Base-by-base conservation (phyloP, 2,797 vertebrate species). In the Megaceryle alcyon region DNA sequence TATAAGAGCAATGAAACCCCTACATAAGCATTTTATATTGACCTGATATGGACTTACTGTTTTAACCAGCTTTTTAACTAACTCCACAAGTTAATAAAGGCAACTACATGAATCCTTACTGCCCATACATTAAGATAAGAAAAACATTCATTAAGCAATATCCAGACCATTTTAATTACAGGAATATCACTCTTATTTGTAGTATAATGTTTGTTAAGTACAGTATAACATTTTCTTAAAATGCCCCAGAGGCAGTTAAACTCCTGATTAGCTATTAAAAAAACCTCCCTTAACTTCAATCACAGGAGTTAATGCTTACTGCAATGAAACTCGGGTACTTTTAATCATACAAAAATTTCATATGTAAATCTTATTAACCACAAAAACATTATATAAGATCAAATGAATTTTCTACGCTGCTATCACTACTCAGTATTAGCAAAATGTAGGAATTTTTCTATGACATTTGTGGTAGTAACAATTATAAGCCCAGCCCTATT, bases 181-280 rank as follows among this genome's bases (percentile, higher is more conserved):
- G 95, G 96, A 95, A 96, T 97, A 97, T 97, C 96, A 97, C 96
- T 97, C 97, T 97, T 96, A 96, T 96, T 97, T 96, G 94, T 94
- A 97, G 93, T 94, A 96, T 96, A 95, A 93, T 43, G 86, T 96
- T 97, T 23, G 90, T 97, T 97, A 98, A 98, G 91, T 98, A 97
- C 91, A 89, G 94, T 96, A 72, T 77, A 91, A 95, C 96, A 96
- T 97, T 98, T 97, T 98, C 97, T 98, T 97, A 97, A 97, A 97
- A 97, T 96, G 96, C 97, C 97, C 98, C 97, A 92, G 96, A 97
- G 97, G 97, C 95, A 98, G 97, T 97, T 97, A 98, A 97, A 97
- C 88, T 93, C 92, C 95, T 97, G 98, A 98, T 98, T 97, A 98
- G 97, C 96, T 97, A 96, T 96, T 82, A 96, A 97, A 97, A 91